Conservation (phyloP, 2,888 invertebrate species). For the Rotaria magnacalcarata region DNA sequence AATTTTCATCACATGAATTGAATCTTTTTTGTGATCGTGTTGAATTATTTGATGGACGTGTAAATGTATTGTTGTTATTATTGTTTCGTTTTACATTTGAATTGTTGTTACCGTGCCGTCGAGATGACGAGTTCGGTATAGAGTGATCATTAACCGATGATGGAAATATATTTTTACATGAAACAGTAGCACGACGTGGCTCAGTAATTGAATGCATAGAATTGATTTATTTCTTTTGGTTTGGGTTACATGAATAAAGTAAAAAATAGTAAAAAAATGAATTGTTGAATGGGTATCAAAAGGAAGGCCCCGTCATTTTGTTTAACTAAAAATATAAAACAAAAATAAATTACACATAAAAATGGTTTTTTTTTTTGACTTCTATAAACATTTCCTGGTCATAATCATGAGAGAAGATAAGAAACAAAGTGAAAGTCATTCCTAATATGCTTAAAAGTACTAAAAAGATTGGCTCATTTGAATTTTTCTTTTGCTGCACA, state of each 20-base stretch:
- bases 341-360: neutral
- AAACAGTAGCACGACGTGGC: neutral
- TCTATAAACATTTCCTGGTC: neutral
- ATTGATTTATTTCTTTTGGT: neutral
- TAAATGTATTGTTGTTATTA: neutral
- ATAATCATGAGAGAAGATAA: no score
- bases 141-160: neutral
- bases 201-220: neutral
- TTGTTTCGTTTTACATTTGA: neutral
- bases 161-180: slow-evolving; percentile 3
- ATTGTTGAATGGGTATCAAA: neutral
- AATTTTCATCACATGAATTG: neutral
- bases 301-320: neutral
- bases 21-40: neutral
- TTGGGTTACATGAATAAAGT: neutral
- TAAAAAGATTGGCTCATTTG: neutral
- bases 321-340: neutral
- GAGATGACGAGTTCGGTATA: neutral
- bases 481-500: neutral
- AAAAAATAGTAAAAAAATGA: slow-evolving; percentile 15
- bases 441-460: neutral
- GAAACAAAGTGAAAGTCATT: neutral
- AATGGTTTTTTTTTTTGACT: neutral
- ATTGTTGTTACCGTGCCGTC: neutral
- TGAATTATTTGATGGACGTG: neutral